These are phyloP conservation scores for Acomys russatus DNA, from an alignment of 2,797 vertebrate species.

Conservation along the genomic window DNA sequence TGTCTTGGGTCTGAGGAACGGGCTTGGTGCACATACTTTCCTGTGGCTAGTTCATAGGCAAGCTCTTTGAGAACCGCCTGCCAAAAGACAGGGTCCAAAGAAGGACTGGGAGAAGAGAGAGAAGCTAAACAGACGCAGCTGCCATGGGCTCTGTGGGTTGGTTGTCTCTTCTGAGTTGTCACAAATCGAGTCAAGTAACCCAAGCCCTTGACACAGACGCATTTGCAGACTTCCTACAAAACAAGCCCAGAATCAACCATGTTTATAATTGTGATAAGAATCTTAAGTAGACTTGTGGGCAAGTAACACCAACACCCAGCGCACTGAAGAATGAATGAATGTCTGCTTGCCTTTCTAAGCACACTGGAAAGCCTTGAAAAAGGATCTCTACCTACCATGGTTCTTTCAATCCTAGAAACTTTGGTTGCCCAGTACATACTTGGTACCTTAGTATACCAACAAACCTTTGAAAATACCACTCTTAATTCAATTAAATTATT, in stretches of 20 bases:
- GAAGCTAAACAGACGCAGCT: background rate
- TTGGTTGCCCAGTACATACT: background rate
- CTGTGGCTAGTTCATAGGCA: background rate
- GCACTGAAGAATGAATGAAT: background rate
- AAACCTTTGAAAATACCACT: background rate
- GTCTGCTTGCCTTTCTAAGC: constrained; percentile 16
- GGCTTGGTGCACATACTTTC: background rate
- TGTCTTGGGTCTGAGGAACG: background rate
- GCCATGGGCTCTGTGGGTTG: background rate
- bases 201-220: background rate
- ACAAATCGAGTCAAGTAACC: background rate
- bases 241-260: background rate
- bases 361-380: background rate
- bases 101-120: background rate
- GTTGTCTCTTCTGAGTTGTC: background rate
- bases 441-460: background rate
- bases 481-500: constrained; percentile 24
- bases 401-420: background rate
- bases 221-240: background rate
- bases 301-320: background rate
- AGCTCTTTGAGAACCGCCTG: background rate
- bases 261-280: background rate
- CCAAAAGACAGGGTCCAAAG: background rate
- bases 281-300: background rate
- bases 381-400: background rate